These are phyloP conservation scores for Enteromius unitaeniatus DNA, from an alignment of 2,797 vertebrate species.

Conservation along the genomic window DNA sequence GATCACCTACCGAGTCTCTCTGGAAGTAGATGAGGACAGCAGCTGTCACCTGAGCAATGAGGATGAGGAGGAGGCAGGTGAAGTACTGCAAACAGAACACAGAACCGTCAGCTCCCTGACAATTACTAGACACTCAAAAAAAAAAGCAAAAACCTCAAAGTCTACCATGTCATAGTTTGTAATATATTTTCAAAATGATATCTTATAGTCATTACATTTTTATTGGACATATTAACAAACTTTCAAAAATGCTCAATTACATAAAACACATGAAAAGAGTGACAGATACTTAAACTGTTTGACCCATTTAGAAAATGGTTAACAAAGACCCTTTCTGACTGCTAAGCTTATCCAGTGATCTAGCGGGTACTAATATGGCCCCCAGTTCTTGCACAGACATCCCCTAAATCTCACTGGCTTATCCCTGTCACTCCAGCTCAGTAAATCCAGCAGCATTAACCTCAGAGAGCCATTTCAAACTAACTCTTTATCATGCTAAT, in stretches of 20 bases:
- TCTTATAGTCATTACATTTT: background rate
- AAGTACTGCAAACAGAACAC: conserved; percentile 83
- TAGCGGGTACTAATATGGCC: conserved; percentile 56
- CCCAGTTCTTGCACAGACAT: conserved; percentile 49
- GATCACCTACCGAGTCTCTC: conserved; percentile 78
- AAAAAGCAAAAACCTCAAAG: background rate
- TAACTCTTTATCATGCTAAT: conserved; percentile 40
- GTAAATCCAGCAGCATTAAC: conserved; percentile 63
- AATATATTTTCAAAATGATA: background rate
- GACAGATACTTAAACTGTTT: conserved; percentile 72
- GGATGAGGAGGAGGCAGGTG: conserved; percentile 89
- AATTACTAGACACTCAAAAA: conserved; percentile 1
- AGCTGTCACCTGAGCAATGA: conserved; percentile 87
- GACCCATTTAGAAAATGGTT: conserved; percentile 67
- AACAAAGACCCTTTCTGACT: conserved; percentile 62
- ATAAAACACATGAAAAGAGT: background rate
- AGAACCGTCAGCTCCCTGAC: background rate
- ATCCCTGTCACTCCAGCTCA: conserved; percentile 55
- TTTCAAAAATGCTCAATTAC: background rate
- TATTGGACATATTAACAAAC: background rate
- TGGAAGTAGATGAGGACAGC: conserved; percentile 90
- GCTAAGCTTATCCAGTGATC: conserved; percentile 66
- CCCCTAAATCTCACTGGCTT: conserved; percentile 63
- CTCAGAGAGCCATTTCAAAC: conserved; percentile 32
- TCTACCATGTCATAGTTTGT: background rate